Evolutionary conservation across 64 coral and sea anemone genomes (phyloP), one percentile per base, ranked within the genome.

Genomic region (Pachyseris speciosa): DNA sequence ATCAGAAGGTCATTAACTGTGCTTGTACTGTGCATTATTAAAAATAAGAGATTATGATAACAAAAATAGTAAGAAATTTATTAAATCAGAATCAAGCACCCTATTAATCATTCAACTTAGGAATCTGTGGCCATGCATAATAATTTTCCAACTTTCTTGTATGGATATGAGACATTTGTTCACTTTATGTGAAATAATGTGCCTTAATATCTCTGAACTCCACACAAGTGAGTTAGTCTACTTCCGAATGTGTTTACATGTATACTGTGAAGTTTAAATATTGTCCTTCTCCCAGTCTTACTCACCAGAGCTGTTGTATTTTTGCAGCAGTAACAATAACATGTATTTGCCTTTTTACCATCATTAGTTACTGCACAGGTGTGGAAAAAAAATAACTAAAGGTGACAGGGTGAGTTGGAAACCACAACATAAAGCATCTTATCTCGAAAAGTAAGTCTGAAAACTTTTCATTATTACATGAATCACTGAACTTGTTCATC

Each of bases 371-470:
- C 20, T 75, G 42, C 0, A 1, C 71, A 44, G 25, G 71, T 7
- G 19, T 75, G 72, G 72, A 75, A 75, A 75, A 45, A 73, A 73
- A 58, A 87, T 87, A 36, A 87, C 28, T 30, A 49, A 87, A 13
- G 31, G 0, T 24, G 51, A 87, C 55, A 72, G 70, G 27, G 10
- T 4, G n/a, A 55, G 2, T 13, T 87, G 84, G 84, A 72, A 73
- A 57, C 44, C 84, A 72, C 32, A 59, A 5, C 17, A 69, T 11
- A 87, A 87, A 72, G 52, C 66, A 37, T 24, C n/a, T 38, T 87
- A 87, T 26, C 84, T 87, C 30, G 67, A 87, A 87, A 87, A 87
- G 84, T 87, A 87, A 87, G 67, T 87, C 44, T 72, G 27, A 36
- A 36, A 73, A 34, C 55, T 38, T 87, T 48, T 76, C 25, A 51